Evolutionary conservation across 1,140 invertebrate species (phyloP).

Genomic region (Drosophila lacteicornis): DNA sequence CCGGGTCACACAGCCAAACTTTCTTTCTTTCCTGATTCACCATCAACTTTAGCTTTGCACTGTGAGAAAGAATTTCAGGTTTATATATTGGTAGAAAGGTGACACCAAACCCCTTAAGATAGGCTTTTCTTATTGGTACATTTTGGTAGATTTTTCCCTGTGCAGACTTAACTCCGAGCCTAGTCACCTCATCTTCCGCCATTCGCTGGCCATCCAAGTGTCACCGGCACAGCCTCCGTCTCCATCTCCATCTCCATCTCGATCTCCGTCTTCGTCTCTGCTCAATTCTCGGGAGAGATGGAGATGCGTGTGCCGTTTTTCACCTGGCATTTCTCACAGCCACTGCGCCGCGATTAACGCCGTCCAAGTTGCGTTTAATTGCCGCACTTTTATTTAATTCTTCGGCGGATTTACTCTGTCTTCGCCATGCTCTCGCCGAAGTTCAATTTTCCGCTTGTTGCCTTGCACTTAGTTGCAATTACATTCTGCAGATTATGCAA

Average conservation of each 20-base stretch:
- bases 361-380: slow-evolving; percentile 73
- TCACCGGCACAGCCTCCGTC: slow-evolving; percentile 44
- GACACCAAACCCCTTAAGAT: background rate
- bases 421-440: slow-evolving; percentile 24
- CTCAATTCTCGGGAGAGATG: slow-evolving; percentile 42
- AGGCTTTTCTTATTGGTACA: no score
- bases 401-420: slow-evolving; percentile 36
- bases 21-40: slow-evolving; percentile 60
- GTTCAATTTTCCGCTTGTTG: slow-evolving; percentile 56
- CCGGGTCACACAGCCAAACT: slow-evolving; percentile 72
- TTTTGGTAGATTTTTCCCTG: background rate
- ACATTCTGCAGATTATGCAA: slow-evolving; percentile 50
- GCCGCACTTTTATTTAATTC: slow-evolving; percentile 81
- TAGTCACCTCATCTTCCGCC: slow-evolving; percentile 67
- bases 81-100: no score
- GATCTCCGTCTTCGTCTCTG: background rate
- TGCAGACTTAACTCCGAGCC: slow-evolving; percentile 40
- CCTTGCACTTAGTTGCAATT: slow-evolving; percentile 40
- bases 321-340: slow-evolving; percentile 46
- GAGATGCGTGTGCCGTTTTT: slow-evolving; percentile 47
- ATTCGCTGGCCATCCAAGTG: slow-evolving; percentile 61
- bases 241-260: slow-evolving; percentile 11
- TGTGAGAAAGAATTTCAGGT: background rate
- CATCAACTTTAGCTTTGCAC: slow-evolving; percentile 47
- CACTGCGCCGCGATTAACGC: slow-evolving; percentile 57